These are phyloP conservation scores for Hemibagrus wyckioides DNA, from an alignment of 2,113 vertebrate genomes.

Conservation along the genomic window DNA sequence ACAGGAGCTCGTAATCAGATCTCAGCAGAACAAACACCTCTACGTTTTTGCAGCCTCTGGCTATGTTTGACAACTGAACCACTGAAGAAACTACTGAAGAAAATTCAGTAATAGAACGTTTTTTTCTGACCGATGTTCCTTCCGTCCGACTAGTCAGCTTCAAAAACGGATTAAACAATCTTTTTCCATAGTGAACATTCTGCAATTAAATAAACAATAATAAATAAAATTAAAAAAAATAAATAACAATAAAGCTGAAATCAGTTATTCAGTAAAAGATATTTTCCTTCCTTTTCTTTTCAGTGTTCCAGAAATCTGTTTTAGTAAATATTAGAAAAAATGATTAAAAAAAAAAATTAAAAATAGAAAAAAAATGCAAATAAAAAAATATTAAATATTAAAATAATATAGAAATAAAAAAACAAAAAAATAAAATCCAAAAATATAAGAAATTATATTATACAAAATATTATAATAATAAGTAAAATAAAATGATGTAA, in stretches of 20 bases:
- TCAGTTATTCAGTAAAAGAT: background rate
- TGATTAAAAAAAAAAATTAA: no score
- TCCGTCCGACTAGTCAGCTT: slow-evolving; percentile 33
- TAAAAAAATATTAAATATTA: no score
- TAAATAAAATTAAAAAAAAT: no score
- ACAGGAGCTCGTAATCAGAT: slow-evolving; percentile 36
- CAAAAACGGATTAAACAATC: slow-evolving; percentile 22
- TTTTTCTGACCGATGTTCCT: no score
- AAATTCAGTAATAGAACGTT: no score
- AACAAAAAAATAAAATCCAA: no score
- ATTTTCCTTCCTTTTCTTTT: background rate
- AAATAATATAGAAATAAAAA: no score
- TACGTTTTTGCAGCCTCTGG: slow-evolving; percentile 48
- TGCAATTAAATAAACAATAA: no score
- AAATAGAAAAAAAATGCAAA: no score
- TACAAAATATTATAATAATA: no score
- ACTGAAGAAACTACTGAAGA: slow-evolving; percentile 16
- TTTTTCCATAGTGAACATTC: background rate
- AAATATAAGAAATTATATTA: no score
- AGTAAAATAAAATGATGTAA: no score
- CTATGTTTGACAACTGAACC: slow-evolving; percentile 45
- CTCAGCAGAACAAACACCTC: slow-evolving; percentile 12
- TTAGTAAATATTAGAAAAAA: background rate
- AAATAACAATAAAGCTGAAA: background rate
- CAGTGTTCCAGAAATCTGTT: background rate